These are phyloP conservation scores for Orcinus orca DNA, from an alignment of 2,113 vertebrate genomes.

Conservation along the genomic window DNA sequence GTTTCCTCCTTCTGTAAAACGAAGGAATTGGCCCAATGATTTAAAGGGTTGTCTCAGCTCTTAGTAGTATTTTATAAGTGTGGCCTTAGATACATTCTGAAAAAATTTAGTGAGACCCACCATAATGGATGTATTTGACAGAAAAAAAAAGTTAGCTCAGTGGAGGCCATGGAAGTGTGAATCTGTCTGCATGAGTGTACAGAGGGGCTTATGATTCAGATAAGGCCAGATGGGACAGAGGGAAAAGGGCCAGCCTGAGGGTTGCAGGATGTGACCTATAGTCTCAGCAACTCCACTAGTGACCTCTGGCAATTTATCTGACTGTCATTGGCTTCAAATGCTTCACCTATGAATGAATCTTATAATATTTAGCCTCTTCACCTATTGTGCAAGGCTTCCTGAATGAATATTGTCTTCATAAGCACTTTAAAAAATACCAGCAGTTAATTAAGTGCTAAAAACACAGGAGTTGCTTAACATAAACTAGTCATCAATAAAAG, in stretches of 20 bases:
- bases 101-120: not conserved
- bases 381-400: not conserved
- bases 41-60: not conserved
- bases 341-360: not conserved
- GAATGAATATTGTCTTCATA: not conserved
- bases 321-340: not conserved
- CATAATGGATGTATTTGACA: not conserved
- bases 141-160: not conserved
- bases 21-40: not conserved
- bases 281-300: not conserved
- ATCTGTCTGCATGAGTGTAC: rapidly evolving
- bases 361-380: not conserved
- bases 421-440: not conserved
- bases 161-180: not conserved
- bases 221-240: not conserved
- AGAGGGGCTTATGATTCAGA: rapidly evolving
- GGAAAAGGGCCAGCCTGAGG: not conserved
- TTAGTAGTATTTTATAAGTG: not conserved
- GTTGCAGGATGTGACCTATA: not conserved
- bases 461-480: not conserved
- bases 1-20: not conserved
- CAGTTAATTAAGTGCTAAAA: not conserved
- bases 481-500: not conserved
- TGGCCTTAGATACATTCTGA: not conserved
- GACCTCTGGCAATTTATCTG: not conserved